Evolutionary conservation across 1,140 invertebrate genomes (phyloP), one percentile per base, ranked within the genome.

Genomic region (Aricia agestis): DNA sequence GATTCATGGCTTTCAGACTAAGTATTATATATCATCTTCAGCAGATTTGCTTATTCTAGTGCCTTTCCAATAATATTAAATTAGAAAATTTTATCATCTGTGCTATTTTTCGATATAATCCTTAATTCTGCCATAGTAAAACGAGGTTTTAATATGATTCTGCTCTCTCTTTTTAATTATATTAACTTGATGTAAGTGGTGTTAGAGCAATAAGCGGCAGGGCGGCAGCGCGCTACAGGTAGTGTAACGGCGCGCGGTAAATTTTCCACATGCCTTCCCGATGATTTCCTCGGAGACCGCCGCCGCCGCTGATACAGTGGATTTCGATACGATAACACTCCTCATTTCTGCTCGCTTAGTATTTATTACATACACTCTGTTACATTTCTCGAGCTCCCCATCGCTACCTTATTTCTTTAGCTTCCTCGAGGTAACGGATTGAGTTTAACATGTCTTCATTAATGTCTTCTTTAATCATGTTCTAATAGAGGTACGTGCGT

Each of bases 211-310:
- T 85, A 89, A 82, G 87, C 86, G 85, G 79, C 73, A 84, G 81
- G 83, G 67, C 79, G 83, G 84, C 84, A 86, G 79, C 82, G 83
- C 84, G 78, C 80, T 83, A 83, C 84, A 89, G 84, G 87, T 87
- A 70, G 45, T 52, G 58, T 67, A 15, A 80, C 78, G 72, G 74
- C 74, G 71, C 74, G 73, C 87, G 86, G 83, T 90, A 89, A 90
- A 94, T 94, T 94, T 94, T 94, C 92, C 93, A 88, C 92, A 93
- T 93, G 93, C 93, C 93, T 94, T 94, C 92, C 93, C 93, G 93
- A 94, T 94, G 93, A 94, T 94, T 94, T 94, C 94, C 94, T 94
- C 91, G 82, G 93, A 94, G 94, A 94, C 89, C 85, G 80, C 85
- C 85, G 83, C 81, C 80, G 83, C 81, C 80, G 83, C 81, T 86